Percentiles rank a stretch among this genome's conserved stretches.
Conservation (phyloP, 2,797 vertebrate genomes). For the Anas acuta region DNA sequence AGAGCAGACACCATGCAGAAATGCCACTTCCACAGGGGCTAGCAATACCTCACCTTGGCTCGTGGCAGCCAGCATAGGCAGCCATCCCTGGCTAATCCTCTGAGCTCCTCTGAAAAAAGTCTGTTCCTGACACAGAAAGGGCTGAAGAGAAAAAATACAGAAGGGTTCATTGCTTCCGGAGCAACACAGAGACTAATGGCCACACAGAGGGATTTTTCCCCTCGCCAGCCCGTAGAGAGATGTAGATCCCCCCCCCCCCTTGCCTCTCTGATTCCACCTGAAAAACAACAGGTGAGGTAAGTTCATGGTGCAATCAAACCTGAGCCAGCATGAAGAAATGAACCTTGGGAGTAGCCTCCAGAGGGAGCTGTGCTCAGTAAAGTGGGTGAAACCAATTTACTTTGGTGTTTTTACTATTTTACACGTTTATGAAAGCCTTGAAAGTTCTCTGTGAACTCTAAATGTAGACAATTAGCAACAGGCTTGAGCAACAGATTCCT, state of each 20-base stretch:
- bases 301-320: rapidly evolving
- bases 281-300: background rate
- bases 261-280: background rate
- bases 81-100: background rate
- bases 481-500: background rate
- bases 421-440: background rate
- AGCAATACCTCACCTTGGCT: rapidly evolving
- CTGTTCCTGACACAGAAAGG: background rate
- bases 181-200: background rate
- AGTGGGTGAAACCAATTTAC: too few species aligned
- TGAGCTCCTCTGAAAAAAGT: background rate
- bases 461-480: background rate
- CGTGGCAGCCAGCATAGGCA: background rate
- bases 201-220: background rate
- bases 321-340: background rate
- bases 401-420: background rate
- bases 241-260: background rate
- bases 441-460: background rate
- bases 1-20: background rate
- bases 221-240: background rate
- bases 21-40: background rate
- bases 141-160: background rate
- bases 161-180: background rate
- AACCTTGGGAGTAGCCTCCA: background rate
- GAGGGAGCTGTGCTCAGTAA: background rate